These are phyloP conservation scores for Anthrax anthrax DNA, from an alignment of 2,888 invertebrate genomes.

Conservation along the genomic window DNA sequence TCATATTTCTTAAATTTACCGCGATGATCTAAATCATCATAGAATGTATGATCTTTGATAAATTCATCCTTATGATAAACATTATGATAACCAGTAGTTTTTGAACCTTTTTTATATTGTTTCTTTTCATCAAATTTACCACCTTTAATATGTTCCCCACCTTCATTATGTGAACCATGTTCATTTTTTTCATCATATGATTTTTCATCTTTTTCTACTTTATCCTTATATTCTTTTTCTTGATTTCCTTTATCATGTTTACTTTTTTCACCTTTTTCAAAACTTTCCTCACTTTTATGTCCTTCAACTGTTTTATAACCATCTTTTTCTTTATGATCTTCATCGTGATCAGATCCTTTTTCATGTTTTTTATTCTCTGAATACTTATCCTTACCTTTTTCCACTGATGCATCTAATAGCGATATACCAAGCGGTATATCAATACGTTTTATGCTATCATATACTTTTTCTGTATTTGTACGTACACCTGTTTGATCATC, in stretches of 20 bases:
- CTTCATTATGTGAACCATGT: slow-evolving; percentile 35
- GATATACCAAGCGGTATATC: slow-evolving; percentile 3
- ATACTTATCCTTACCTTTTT: slow-evolving; percentile 1
- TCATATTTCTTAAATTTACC: slow-evolving; percentile 65
- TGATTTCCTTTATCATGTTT: slow-evolving; percentile 3
- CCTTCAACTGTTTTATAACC: slow-evolving; percentile 6
- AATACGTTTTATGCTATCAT: not conserved
- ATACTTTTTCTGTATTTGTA: not conserved
- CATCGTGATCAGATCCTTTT: not conserved
- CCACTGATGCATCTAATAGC: slow-evolving; percentile 4
- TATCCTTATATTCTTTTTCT: slow-evolving; percentile 3
- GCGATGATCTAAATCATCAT: slow-evolving; percentile 67
- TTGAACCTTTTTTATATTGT: slow-evolving; percentile 64
- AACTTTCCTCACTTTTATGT: slow-evolving; percentile 5
- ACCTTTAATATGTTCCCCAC: slow-evolving; percentile 1
- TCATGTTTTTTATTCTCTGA: too few species aligned
- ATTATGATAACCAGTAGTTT: slow-evolving; percentile 67
- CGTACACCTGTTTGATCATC: not conserved
- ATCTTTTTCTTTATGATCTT: slow-evolving; percentile 1
- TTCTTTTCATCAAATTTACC: slow-evolving; percentile 51
- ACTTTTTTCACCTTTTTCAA: slow-evolving; percentile 5
- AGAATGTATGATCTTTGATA: slow-evolving; percentile 76
- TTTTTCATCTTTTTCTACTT: slow-evolving; percentile 16
- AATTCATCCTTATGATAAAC: slow-evolving; percentile 76
- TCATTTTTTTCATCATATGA: slow-evolving; percentile 53